Evolutionary conservation across 2,113 vertebrate species (phyloP), one percentile per base, ranked within the genome.

Genomic region (Athene cunicularia): DNA sequence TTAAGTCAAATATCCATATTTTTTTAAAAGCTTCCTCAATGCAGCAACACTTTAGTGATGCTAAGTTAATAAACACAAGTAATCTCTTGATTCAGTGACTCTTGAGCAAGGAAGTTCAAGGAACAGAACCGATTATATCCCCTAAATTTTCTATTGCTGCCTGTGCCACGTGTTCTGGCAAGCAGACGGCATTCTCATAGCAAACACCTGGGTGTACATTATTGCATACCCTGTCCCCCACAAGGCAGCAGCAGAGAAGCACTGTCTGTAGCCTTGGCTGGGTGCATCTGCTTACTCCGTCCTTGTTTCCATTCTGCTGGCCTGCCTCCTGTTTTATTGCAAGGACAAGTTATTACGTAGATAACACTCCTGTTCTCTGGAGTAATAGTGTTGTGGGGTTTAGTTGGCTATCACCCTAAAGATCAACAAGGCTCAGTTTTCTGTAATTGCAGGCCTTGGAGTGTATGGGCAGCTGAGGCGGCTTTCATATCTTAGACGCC

Each of bases 261-360:
- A 22, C 33, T 64, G 16, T 8, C 64, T 19, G 56, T 37, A 59
- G 71, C 58, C 39, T 77, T 20, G 60, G 41, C n/a, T 63, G 53
- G 4, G 28, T 37, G 15, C 8, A 0, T 39, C 43, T 68, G n/a
- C 56, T 72, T 53, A 5, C 13, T 26, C 3, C 1, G 12, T n/a
- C 49, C 39, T 19, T 35, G 43, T 64, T 79, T 66, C 88, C 37
- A 4, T 30, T 37, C 72, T 60, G 32, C 58, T 84, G 53, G 37
- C 33, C 10, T 6, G 58, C 47, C 59, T 63, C 79, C n/a, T 14
- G 2, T 23, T 32, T 32, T 26, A 53, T 59, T 49, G 23, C 66
- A 49, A 47, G 37, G 79, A 45, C 12, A 56, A 35, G 67, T 43
- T 27, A 35, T 58, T 63, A 43, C 89, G 37, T 23, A 64, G 50